phyloP scores from a whole-genome alignment of 1,140 invertebrate species.

The Calliopsis andreniformis region DNA sequence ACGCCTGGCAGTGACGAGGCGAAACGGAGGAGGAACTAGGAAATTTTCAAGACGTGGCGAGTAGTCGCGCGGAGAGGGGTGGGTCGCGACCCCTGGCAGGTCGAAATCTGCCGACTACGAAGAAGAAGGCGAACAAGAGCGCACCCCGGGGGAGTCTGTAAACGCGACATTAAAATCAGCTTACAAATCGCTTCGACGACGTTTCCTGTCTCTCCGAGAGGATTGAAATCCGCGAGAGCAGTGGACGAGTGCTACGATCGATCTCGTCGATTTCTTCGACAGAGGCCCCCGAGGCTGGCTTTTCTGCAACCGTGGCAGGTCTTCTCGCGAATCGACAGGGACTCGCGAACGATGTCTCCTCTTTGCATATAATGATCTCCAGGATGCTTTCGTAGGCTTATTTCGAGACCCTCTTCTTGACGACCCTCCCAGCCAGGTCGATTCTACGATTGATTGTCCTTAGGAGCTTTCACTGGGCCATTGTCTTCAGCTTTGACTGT shows the following conservation, averaged over 20 bases:
- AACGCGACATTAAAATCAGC: slow-evolving; percentile 73
- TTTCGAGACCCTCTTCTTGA: slow-evolving; percentile 45
- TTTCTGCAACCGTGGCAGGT: slow-evolving; percentile 61
- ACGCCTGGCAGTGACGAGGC: slow-evolving; percentile 45
- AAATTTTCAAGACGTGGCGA: slow-evolving; percentile 26
- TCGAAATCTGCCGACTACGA: slow-evolving; percentile 57
- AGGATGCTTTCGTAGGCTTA: slow-evolving; percentile 39
- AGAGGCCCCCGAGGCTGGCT: neutral
- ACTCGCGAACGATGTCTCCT: slow-evolving; percentile 31
- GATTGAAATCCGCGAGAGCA: slow-evolving; percentile 60
- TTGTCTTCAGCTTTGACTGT: slow-evolving; percentile 29
- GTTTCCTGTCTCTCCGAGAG: slow-evolving; percentile 54
- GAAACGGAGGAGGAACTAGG: slow-evolving; percentile 17
- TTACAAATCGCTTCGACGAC: slow-evolving; percentile 70
- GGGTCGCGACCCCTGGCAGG: slow-evolving; percentile 39
- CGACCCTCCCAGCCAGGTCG: neutral
- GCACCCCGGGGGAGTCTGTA: slow-evolving; percentile 61
- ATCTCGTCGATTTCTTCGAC: slow-evolving; percentile 21
- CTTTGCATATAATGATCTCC: slow-evolving; percentile 48
- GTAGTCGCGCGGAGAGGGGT: slow-evolving; percentile 1
- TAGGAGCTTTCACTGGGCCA: neutral
- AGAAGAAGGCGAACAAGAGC: slow-evolving; percentile 13
- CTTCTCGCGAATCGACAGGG: slow-evolving; percentile 56
- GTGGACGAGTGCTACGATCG: slow-evolving; percentile 38
- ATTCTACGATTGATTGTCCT: slow-evolving; percentile 33